Base-by-base conservation (phyloP, 2,888 invertebrate species). In the Drosophila fulvimacula region DNA sequence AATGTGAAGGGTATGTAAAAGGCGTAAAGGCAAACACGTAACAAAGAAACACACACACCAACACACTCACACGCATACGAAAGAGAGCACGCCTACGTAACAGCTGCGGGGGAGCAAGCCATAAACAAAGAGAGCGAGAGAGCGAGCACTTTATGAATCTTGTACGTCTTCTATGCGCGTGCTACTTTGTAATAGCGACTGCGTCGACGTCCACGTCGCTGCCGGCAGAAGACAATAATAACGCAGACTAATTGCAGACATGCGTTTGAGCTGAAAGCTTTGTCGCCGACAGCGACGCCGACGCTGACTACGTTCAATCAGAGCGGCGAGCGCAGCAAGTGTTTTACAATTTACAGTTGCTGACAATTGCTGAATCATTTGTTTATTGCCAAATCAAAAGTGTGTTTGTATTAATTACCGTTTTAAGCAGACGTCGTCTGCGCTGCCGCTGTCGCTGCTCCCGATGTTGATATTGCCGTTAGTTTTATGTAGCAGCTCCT, bases 341-440 rank as follows among this genome's bases (percentile, higher is more conserved):
- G 88, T 85, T 83, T 76, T 82, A 77, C 83, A 69, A 76, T 83
- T 88, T 86, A 83, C 88, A 88, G 86, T 83, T 88, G 69, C 66
- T 68, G 66, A 56, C 69, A 82, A 81, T 78, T 86, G 89, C 84
- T 89, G 89, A 88, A 83, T 84, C 84, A 84, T 83, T 83, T 84
- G 81, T 70, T 89, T 87, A 84, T 89, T 87, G 87, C 82, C 86
- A 75, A 83, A 88, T 88, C 88, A 86, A 78, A 65, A 68, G 73
- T 82, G 67, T 86, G 83, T 88, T 88, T 84, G 69, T 88, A 78
- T 85, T 85, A 87, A 85, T 85, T 85, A 85, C 84, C 84, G 89
- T 89, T 85, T 88, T 89, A 83, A 84, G 87, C 84, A 74, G 83
- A 48, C 57, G 64, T 46, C 49, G 61, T 34, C 44, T 49, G 24